phyloP scores from a whole-genome alignment of 2,113 vertebrate species.

The Progne subis region DNA sequence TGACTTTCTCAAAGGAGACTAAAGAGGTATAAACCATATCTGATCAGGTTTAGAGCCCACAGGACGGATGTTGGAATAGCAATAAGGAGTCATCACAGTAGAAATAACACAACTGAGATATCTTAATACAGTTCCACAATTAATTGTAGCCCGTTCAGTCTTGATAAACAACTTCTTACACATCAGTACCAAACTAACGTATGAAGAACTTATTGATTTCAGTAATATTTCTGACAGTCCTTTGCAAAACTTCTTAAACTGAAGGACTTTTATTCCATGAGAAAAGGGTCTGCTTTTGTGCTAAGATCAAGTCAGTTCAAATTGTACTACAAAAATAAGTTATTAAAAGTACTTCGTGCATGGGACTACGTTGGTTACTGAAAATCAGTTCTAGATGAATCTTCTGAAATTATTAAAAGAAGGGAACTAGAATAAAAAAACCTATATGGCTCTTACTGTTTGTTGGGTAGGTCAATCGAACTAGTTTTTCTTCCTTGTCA shows the following conservation, averaged over 20 bases:
- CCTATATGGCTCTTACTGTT: background rate
- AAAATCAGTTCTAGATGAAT: background rate
- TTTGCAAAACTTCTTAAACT: background rate
- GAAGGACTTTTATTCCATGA: background rate
- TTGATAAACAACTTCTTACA: background rate
- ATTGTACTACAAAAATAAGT: background rate
- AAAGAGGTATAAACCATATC: background rate
- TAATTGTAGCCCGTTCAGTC: background rate
- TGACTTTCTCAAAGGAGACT: background rate
- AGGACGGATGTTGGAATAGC: rapidly evolving
- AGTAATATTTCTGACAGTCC: background rate
- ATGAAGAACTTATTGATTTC: background rate
- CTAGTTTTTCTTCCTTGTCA: background rate
- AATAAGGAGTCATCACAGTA: background rate
- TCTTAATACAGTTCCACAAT: background rate
- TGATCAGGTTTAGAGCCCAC: background rate
- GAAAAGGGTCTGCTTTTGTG: background rate
- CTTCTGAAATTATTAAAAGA: background rate
- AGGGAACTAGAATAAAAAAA: background rate
- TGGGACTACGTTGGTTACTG: background rate
- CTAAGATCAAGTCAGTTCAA: background rate
- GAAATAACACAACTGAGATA: background rate
- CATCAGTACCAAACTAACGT: background rate
- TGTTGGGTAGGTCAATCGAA: background rate
- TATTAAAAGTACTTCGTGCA: background rate